phyloP scores from a whole-genome alignment of 2,888 invertebrate genomes.

The Drosophila niveifrons region DNA sequence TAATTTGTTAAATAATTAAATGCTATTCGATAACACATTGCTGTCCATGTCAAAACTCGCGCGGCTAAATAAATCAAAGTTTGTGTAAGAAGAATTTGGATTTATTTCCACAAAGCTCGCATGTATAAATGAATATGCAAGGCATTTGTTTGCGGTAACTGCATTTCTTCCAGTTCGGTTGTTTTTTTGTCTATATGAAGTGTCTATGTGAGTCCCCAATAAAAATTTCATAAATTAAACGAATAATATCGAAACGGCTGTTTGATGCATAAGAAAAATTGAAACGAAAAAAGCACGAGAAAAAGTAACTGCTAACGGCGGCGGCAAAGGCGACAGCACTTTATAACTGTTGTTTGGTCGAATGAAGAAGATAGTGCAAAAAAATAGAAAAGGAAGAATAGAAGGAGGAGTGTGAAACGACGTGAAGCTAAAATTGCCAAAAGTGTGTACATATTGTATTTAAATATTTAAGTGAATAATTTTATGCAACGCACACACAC shows the following conservation, averaged over 20 bases:
- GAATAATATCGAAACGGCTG: conserved; percentile 39
- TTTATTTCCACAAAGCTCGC: conserved; percentile 13
- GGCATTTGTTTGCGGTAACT: conserved; percentile 36
- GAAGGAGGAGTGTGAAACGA: conserved; percentile 18
- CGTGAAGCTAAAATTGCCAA: conserved; percentile 30
- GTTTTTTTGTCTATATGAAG: conserved; percentile 37
- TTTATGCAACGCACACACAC: conserved; percentile 47
- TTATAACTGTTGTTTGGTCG: conserved; percentile 65
- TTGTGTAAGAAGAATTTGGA: conserved; percentile 28
- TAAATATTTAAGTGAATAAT: conserved; percentile 57
- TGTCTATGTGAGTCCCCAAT: conserved; percentile 29
- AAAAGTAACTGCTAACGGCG: conserved; percentile 57
- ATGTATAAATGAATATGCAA: conserved; percentile 5
- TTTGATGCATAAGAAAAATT: conserved; percentile 31
- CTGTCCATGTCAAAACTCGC: conserved; percentile 21
- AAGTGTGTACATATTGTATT: conserved; percentile 55
- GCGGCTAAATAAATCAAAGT: conserved; percentile 22
- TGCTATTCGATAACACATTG: conserved; percentile 37
- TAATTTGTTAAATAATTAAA: conserved; percentile 57
- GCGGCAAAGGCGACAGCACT: conserved; percentile 28
- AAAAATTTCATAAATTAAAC: conserved; percentile 34
- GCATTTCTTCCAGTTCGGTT: conserved; percentile 39
- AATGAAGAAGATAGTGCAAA: conserved; percentile 35
- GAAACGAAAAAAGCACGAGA: conserved; percentile 20
- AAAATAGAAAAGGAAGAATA: conserved; percentile 22